Evolutionary conservation across 92 coral and sea anemone species (phyloP).

Genomic region (Actinernus sp.): DNA sequence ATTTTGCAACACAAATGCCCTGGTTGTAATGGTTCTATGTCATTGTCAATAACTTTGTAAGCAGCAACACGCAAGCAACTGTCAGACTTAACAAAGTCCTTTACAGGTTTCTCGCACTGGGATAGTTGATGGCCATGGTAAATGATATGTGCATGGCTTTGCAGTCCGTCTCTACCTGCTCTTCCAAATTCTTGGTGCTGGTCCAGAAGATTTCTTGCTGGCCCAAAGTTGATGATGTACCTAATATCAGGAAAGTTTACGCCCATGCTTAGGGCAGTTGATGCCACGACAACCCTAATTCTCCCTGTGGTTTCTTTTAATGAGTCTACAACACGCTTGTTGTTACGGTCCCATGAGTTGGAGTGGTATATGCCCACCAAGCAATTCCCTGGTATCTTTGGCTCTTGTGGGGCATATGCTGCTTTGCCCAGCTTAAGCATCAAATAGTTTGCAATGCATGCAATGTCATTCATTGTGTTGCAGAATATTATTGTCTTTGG

Average conservation of each 20-base stretch:
- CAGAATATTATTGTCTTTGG: slow-evolving; percentile 56
- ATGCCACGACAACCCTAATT: slow-evolving; percentile 34
- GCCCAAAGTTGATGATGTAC: slow-evolving; percentile 44
- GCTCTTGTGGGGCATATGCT: slow-evolving; percentile 33
- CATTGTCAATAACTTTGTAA: slow-evolving; percentile 5
- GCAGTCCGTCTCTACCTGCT: background rate
- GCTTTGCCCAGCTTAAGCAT: slow-evolving; percentile 43
- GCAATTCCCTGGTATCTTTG: slow-evolving; percentile 39
- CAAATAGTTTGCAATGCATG: slow-evolving; percentile 37
- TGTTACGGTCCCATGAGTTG: slow-evolving; percentile 23
- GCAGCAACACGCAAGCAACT: slow-evolving; percentile 38
- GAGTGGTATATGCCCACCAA: slow-evolving; percentile 51
- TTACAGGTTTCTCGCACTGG: slow-evolving; percentile 19
- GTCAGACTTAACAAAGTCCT: slow-evolving; percentile 24
- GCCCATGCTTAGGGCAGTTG: slow-evolving; percentile 59
- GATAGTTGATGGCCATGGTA: slow-evolving; percentile 43
- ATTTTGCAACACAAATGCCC: slow-evolving; percentile 14
- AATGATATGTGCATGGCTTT: slow-evolving; percentile 2
- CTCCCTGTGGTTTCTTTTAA: slow-evolving; percentile 27
- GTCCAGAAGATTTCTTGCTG: slow-evolving; percentile 5
- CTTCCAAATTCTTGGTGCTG: background rate
- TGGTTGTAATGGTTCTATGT: slow-evolving; percentile 17
- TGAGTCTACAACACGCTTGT: slow-evolving; percentile 17
- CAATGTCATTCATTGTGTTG: slow-evolving; percentile 51
- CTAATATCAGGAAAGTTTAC: slow-evolving; percentile 52